phyloP scores from a whole-genome alignment of 2,888 invertebrate genomes.

The Drosophila tanythrix region DNA sequence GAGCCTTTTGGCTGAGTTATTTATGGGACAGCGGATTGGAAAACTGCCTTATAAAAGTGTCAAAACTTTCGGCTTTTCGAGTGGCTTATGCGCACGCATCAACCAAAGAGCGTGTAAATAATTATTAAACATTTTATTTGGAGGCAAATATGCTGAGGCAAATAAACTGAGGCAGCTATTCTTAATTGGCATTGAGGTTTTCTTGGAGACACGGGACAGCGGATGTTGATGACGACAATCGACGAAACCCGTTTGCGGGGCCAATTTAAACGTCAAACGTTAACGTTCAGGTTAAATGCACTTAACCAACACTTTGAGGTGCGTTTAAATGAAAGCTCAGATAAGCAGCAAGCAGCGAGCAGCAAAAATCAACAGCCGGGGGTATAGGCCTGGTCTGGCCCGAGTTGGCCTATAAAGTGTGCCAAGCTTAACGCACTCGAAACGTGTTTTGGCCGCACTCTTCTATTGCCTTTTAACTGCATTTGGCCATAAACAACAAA shows the following conservation, averaged over 20 bases:
- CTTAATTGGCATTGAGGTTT: conserved; percentile 18
- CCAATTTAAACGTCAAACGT: conserved; percentile 79
- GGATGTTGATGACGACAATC: conserved; percentile 51
- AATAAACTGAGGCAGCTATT: conserved; percentile 12
- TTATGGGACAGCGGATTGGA: conserved; percentile 71
- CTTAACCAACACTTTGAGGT: conserved; percentile 80
- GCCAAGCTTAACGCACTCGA: conserved; percentile 53
- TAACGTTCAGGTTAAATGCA: conserved; percentile 81
- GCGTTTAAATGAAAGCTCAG: conserved; percentile 74
- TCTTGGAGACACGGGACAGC: conserved; percentile 34
- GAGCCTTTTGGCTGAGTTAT: conserved; percentile 74
- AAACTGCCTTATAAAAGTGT: conserved; percentile 80
- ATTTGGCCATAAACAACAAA: conserved; percentile 77
- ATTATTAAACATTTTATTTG: conserved; percentile 59
- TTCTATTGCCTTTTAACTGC: conserved; percentile 39
- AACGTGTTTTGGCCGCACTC: conserved; percentile 60
- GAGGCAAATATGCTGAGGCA: background rate
- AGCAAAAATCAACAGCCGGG: conserved; percentile 21
- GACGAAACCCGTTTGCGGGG: conserved; percentile 58
- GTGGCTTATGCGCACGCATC: conserved; percentile 73
- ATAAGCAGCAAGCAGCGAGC: conserved; percentile 59
- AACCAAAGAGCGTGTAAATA: conserved; percentile 66
- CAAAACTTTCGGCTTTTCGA: conserved; percentile 65
- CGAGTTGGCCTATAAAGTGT: conserved; percentile 43
- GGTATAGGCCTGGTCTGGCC: conserved; percentile 6